Evolutionary conservation across 2,797 vertebrate genomes (phyloP).

Genomic region (Erpetoichthys calabaricus): DNA sequence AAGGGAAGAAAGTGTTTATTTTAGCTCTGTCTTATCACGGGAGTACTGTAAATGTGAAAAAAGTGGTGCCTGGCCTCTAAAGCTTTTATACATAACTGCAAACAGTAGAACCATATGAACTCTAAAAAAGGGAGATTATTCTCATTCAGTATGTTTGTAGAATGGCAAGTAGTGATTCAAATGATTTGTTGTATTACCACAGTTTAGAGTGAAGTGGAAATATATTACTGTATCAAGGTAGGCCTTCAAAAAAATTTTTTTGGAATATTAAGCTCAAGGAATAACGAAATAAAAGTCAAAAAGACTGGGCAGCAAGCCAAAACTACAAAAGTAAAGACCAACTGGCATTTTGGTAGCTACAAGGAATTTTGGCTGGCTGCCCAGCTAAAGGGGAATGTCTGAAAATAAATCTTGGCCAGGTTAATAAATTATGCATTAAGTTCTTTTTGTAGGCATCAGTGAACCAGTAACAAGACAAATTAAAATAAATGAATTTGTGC

Average conservation of each 20-base stretch:
- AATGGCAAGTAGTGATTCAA: not conserved
- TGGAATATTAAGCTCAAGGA: not conserved
- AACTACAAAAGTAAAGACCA: not conserved
- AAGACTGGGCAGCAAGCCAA: not conserved
- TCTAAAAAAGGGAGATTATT: not conserved
- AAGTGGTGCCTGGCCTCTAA: not conserved
- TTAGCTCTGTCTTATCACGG: too few species aligned
- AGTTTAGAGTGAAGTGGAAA: too few species aligned
- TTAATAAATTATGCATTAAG: conserved; percentile 25
- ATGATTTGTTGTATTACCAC: not conserved
- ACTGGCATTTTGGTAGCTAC: conserved; percentile 1
- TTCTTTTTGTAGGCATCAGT: conserved; percentile 25
- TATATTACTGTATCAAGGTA: too few species aligned
- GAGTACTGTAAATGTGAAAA: not conserved
- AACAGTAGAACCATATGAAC: not conserved
- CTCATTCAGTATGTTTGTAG: not conserved
- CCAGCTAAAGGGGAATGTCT: not conserved
- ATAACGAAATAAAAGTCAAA: not conserved
- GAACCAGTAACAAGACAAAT: conserved; percentile 29
- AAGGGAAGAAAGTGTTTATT: too few species aligned
- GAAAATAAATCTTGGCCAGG: conserved; percentile 18
- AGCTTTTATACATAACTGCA: not conserved
- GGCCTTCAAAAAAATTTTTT: too few species aligned
- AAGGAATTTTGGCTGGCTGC: not conserved
- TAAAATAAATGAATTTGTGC: conserved; percentile 27